Base-by-base conservation (phyloP, 2,797 vertebrate genomes). In the Myripristis murdjan region DNA sequence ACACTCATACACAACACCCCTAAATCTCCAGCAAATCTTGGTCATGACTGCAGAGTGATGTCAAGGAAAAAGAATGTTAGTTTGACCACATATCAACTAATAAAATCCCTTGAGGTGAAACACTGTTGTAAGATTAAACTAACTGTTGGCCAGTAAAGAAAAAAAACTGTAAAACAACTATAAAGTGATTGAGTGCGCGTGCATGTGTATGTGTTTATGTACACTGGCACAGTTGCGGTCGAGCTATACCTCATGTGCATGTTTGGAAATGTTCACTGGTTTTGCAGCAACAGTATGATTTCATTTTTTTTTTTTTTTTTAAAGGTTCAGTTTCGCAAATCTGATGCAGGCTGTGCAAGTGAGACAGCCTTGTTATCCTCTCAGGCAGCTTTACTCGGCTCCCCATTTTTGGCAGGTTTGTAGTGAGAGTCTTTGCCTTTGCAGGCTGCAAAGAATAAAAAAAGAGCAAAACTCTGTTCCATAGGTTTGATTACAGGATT, bases 31-130 rank as follows among this genome's bases (percentile, higher is more conserved):
- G 64, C 58, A 64, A 87, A 81, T 56, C 63, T 68, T 60, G 70
- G 81, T 75, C 18, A 53, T 64, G 75, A 73, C 79, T 77, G 64
- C 60, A 74, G 37, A 54, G 53, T 91, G 85, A 89, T 67, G 57
- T 82, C 76, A 87, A 51, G 6, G 35, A 43, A 22, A 66, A 83
- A 65, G 77, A 77, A 82, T 81, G 75, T 33, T 65, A 64, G 59
- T 77, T 65, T 77, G 62, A 82, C 73, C 53, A 60, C 16, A 55
- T 63, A 79, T 79, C 49, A 77, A 63, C 64, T 83, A 84, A 85
- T 81, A 75, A 60, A 60, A 75, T 74, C 64, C 57, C 52, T 62
- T 63, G 72, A 46, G 70, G 76, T 55, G 33, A 75, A 81, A 70
- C 64, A 70, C 41, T 67, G 51, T 57, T 70, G 69, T 68, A 28